These are phyloP conservation scores for Cremastinae sp. DNA, from an alignment of 2,888 invertebrate genomes.

Conservation along the genomic window DNA sequence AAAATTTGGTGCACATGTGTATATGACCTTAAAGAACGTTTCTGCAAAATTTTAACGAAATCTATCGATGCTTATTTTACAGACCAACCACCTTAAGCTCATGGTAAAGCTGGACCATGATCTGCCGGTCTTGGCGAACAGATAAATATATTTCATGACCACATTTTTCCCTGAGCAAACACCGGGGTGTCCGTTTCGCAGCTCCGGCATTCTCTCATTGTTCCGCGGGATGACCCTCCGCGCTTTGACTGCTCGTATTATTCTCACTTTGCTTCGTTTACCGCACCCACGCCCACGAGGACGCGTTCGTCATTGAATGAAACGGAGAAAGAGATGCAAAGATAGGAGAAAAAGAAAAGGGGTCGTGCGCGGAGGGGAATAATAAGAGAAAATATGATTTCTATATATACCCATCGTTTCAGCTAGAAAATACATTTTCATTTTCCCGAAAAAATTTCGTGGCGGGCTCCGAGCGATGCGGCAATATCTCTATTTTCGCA, in stretches of 20 bases:
- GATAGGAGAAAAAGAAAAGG: slow-evolving; percentile 13
- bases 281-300: background rate
- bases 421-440: slow-evolving; percentile 6
- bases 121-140: slow-evolving; percentile 26
- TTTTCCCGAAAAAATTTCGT: background rate
- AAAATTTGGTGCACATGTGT: too few species aligned
- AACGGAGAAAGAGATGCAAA: background rate
- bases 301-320: slow-evolving; percentile 28
- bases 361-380: slow-evolving; percentile 6
- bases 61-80: too few species aligned
- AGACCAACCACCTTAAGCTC: too few species aligned
- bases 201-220: slow-evolving; percentile 60
- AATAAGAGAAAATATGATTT: slow-evolving; percentile 38
- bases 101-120: slow-evolving; percentile 25
- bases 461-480: background rate
- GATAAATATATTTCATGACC: slow-evolving; percentile 62
- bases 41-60: too few species aligned
- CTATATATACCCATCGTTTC: slow-evolving; percentile 4
- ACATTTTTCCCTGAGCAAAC: slow-evolving; percentile 29
- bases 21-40: too few species aligned
- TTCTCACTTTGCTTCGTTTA: slow-evolving; percentile 18
- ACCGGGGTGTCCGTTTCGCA: background rate
- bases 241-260: slow-evolving; percentile 29
- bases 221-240: slow-evolving; percentile 48
- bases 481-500: background rate